Evolutionary conservation across 2,113 vertebrate species (phyloP).

Genomic region (Alosa alosa): DNA sequence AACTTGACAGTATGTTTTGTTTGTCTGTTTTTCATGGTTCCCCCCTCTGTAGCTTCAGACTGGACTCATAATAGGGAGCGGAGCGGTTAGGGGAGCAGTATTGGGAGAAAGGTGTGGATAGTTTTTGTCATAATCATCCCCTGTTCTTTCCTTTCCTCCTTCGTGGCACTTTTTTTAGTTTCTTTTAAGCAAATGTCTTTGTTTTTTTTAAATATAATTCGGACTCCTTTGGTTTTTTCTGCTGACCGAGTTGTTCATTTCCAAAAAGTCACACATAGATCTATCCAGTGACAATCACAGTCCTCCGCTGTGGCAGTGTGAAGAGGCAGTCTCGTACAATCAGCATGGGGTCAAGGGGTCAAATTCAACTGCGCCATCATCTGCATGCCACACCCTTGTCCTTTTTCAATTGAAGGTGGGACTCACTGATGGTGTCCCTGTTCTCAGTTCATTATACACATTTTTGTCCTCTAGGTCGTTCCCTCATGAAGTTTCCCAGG

Average conservation of each 20-base stretch:
- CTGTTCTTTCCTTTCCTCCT: conserved; percentile 58
- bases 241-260: conserved; percentile 64
- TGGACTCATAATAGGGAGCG: not conserved
- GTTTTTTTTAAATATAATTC: conserved; percentile 71
- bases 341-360: conserved; percentile 20
- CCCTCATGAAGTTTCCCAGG: not conserved
- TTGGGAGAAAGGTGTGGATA: conserved; percentile 10
- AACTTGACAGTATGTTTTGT: conserved; percentile 50
- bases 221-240: conserved; percentile 86
- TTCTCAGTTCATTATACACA: not conserved
- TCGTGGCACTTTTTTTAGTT: conserved; percentile 71
- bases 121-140: conserved; percentile 49
- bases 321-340: not conserved
- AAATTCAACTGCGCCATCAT: conserved; percentile 43
- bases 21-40: conserved; percentile 55
- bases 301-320: conserved; percentile 56
- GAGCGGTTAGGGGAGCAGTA: not conserved
- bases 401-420: not conserved
- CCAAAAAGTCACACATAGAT: conserved; percentile 46
- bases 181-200: conserved; percentile 44
- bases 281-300: conserved; percentile 49
- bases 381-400: conserved; percentile 24
- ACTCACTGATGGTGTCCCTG: not conserved
- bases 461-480: not conserved
- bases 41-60: conserved; percentile 23